Evolutionary conservation across 2,113 vertebrate genomes (phyloP).

Genomic region (Phalacrocorax aristotelis): DNA sequence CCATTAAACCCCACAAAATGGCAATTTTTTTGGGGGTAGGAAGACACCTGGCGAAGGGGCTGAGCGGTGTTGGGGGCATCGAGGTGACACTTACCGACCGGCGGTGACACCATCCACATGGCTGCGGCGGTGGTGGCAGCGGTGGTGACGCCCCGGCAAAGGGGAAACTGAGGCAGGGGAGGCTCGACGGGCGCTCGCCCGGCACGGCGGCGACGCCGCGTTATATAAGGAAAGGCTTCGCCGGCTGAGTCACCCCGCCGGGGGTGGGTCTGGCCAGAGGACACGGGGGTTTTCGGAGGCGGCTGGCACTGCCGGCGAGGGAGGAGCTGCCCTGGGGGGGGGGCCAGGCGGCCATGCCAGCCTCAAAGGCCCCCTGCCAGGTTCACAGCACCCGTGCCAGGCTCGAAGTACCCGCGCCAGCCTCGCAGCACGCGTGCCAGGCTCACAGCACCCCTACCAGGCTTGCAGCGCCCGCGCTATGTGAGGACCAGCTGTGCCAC

Average conservation of each 20-base stretch:
- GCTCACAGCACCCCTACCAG: no score
- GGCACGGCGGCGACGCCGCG: background rate
- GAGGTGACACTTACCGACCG: constrained; percentile 30
- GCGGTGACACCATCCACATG: constrained; percentile 59
- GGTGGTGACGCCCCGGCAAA: background rate
- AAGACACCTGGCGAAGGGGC: background rate
- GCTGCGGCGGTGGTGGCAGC: background rate
- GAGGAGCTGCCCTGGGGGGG: constrained; percentile 28
- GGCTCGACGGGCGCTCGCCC: background rate
- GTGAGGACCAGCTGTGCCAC: accelerated
- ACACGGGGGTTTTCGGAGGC: constrained; percentile 37
- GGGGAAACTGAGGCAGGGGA: constrained; percentile 56
- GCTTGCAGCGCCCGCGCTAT: no score
- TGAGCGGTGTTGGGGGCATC: accelerated
- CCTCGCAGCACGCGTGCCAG: background rate
- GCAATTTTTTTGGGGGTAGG: background rate
- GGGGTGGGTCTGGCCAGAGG: constrained; percentile 66
- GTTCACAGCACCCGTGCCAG: background rate
- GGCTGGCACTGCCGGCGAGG: constrained; percentile 23
- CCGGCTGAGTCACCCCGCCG: constrained; percentile 48
- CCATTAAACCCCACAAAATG: background rate
- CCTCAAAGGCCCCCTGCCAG: background rate
- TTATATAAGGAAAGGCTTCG: constrained; percentile 55
- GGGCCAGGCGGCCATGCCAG: background rate
- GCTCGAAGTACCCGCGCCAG: background rate